Conservation (phyloP, 2,888 invertebrate species). For the Rhynchonema sp. region DNA sequence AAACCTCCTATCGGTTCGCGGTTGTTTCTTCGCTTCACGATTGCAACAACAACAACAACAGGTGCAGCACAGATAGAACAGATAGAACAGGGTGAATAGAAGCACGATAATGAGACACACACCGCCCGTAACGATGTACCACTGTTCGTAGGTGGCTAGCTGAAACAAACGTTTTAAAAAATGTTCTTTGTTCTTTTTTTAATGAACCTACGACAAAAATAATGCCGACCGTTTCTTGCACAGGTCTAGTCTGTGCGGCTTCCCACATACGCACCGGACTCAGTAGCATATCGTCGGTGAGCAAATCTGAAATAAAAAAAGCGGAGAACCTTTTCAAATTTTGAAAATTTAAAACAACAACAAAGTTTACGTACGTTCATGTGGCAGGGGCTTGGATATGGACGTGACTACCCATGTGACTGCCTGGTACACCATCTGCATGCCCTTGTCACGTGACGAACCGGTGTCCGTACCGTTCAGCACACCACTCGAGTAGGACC, state of each 20-base stretch:
- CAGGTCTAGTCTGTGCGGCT: neutral
- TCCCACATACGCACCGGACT: neutral
- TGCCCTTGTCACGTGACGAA: slow-evolving; percentile 2
- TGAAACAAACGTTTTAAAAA: neutral
- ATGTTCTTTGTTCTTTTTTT: too few species aligned
- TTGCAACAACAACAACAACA: neutral
- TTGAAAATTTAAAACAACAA: neutral
- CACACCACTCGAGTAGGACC: too few species aligned
- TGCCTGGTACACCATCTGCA: slow-evolving; percentile 4
- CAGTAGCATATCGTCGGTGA: slow-evolving; percentile 1
- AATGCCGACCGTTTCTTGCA: too few species aligned
- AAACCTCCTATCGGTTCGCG: neutral
- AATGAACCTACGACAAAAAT: too few species aligned
- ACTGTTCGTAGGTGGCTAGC: neutral
- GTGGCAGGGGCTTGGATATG: neutral
- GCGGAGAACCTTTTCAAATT: neutral
- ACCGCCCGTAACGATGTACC: neutral
- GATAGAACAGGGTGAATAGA: neutral
- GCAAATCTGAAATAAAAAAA: slow-evolving; percentile 3
- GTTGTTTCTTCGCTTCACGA: neutral
- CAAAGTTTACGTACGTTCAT: neutral
- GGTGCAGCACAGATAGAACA: neutral
- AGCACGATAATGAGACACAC: neutral
- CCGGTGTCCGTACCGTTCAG: too few species aligned
- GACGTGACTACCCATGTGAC: neutral